A percentile compares a stretch with the other conserved stretches of the same genome.
Conservation (phyloP, 2,888 invertebrate genomes). For the Cantharis rufa region DNA sequence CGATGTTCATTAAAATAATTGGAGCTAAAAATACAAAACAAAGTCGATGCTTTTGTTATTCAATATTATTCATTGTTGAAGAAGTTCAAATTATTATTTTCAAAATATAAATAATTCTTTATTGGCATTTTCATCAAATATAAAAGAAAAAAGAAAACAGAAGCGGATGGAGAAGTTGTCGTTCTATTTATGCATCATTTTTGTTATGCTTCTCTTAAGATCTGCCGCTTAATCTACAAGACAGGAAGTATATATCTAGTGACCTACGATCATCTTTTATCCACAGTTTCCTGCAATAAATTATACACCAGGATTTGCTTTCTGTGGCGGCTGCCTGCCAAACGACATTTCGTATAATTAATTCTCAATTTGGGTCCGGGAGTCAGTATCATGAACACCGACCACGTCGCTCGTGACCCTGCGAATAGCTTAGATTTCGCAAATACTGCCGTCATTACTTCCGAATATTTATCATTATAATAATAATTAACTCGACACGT, state of each 20-base stretch:
- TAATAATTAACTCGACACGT: background rate
- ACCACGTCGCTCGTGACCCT: slow-evolving; percentile 20
- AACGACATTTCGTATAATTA: slow-evolving; percentile 41
- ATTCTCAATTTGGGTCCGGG: slow-evolving; percentile 38
- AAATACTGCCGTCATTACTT: slow-evolving; percentile 7
- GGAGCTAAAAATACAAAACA: background rate
- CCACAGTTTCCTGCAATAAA: slow-evolving; percentile 37
- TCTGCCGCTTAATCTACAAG: slow-evolving; percentile 22
- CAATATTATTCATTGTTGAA: background rate
- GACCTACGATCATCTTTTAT: slow-evolving; percentile 35
- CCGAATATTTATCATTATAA: background rate
- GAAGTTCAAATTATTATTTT: background rate
- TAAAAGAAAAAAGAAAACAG: background rate
- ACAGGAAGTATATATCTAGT: slow-evolving; percentile 28
- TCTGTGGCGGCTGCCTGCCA: slow-evolving; percentile 36
- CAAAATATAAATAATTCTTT: background rate
- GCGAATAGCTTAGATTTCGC: slow-evolving; percentile 18
- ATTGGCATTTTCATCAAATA: background rate
- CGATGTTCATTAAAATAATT: background rate
- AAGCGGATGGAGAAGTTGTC: background rate
- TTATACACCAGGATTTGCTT: slow-evolving; percentile 32
- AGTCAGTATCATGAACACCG: slow-evolving; percentile 27
- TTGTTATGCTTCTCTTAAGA: slow-evolving; percentile 25
- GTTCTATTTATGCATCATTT: slow-evolving; percentile 12
- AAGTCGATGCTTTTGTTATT: background rate